phyloP scores from a whole-genome alignment of 2,888 invertebrate genomes.

The Miltochrista miniata region DNA sequence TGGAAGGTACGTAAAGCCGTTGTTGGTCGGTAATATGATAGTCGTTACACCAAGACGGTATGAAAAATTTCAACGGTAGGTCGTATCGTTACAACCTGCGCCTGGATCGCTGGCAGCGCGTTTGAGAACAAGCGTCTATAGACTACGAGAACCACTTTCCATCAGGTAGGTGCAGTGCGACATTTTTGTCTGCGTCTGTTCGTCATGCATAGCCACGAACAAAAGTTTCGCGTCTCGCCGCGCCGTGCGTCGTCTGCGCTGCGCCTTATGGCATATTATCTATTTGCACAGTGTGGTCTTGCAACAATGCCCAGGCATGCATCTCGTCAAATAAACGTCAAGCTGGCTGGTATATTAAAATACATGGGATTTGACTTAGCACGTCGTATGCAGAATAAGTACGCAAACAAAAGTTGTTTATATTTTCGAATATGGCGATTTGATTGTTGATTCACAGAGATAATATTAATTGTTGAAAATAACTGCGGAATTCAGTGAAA shows the following conservation, averaged over 20 bases:
- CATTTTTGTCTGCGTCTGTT: no score
- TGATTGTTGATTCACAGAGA: conserved; percentile 16
- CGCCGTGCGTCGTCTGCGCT: conserved; percentile 35
- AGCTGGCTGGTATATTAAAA: conserved; percentile 36
- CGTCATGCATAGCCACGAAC: no score
- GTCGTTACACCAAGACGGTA: no score
- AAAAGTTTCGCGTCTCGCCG: no score
- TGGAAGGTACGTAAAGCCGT: no score
- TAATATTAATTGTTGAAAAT: conserved; percentile 27
- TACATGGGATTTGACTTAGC: conserved; percentile 58
- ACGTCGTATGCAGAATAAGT: conserved; percentile 38
- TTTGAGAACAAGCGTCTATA: no score
- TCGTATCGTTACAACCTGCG: no score
- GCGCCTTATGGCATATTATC: conserved; percentile 43
- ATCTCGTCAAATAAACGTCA: conserved; percentile 54
- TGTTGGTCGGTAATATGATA: no score
- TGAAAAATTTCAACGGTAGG: no score
- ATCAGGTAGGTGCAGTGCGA: no score
- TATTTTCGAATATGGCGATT: conserved; percentile 20
- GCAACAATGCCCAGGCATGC: conserved; percentile 63
- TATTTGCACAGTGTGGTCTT: conserved; percentile 63
- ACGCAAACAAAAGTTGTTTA: conserved; percentile 38
- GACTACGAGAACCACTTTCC: no score
- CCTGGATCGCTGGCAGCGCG: no score
- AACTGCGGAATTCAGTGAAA: not conserved